Percentiles rank a stretch among this genome's conserved stretches.
Conservation (phyloP, 2,888 invertebrate genomes). For the Azorinus chamasolen region DNA sequence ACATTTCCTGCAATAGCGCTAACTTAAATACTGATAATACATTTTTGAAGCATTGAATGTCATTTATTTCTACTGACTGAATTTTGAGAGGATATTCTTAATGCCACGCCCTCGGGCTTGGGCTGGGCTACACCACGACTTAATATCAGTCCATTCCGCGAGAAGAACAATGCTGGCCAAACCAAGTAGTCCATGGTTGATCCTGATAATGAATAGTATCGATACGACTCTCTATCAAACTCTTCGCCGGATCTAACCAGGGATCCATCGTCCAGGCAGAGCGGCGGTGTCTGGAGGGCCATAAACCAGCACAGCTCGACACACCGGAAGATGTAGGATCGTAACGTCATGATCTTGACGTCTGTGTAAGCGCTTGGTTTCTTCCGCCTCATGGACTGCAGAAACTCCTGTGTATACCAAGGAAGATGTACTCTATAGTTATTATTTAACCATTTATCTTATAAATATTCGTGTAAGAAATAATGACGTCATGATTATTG, state of each 20-base stretch:
- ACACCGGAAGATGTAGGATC: conserved; percentile 51
- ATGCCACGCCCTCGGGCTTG: conserved; percentile 54
- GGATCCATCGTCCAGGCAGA: conserved; percentile 32
- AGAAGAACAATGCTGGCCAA: conserved; percentile 50
- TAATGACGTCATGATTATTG: too few species aligned
- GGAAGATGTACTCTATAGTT: too few species aligned
- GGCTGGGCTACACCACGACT: conserved; percentile 49
- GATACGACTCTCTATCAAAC: conserved; percentile 48
- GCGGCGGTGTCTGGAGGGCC: conserved; percentile 48
- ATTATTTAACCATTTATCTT: too few species aligned
- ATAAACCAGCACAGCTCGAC: conserved; percentile 57
- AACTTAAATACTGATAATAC: too few species aligned
- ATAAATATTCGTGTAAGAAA: too few species aligned
- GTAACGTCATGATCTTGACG: conserved; percentile 17
- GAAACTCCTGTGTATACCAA: conserved; percentile 66
- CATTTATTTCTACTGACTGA: neutral
- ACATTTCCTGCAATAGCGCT: too few species aligned
- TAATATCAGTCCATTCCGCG: conserved; percentile 28
- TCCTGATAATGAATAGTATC: conserved; percentile 38
- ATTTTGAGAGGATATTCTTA: conserved; percentile 38
- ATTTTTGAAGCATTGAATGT: too few species aligned
- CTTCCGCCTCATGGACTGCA: conserved; percentile 40
- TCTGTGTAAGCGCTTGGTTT: conserved; percentile 15
- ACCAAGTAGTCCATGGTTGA: conserved; percentile 53
- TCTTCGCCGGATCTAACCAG: conserved; percentile 31